These are phyloP conservation scores for Chloroceryle aenea DNA, from an alignment of 2,113 vertebrate species.

Conservation along the genomic window DNA sequence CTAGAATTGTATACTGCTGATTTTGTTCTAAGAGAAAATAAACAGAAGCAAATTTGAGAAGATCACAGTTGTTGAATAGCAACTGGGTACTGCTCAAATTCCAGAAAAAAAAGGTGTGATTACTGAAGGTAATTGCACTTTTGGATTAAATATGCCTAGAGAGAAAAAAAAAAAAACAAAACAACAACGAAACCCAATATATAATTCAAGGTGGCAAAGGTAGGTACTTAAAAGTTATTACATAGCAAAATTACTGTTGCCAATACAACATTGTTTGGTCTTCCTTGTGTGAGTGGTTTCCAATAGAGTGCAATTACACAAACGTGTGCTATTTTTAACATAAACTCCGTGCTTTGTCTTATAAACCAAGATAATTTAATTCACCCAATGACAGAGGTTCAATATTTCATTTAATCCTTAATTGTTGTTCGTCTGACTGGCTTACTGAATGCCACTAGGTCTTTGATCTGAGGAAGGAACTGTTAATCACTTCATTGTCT, in stretches of 20 bases:
- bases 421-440: neutral
- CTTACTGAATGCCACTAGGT: neutral
- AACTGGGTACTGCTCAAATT: neutral
- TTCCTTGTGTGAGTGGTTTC: neutral
- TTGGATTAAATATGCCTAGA: neutral
- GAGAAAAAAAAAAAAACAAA: neutral
- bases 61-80: neutral
- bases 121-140: neutral
- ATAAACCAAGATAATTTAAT: neutral
- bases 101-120: neutral
- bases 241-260: neutral
- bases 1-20: neutral
- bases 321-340: neutral
- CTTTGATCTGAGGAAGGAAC: neutral
- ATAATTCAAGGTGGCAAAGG: neutral
- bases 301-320: neutral
- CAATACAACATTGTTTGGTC: neutral
- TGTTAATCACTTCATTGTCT: neutral
- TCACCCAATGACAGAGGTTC: neutral
- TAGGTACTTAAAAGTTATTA: neutral
- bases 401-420: constrained; percentile 41
- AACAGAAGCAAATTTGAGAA: neutral
- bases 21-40: neutral
- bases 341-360: neutral
- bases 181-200: neutral